Percentiles rank a stretch among this genome's conserved stretches.
These are phyloP conservation scores for Heterotis niloticus DNA, from an alignment of 2,113 vertebrate species.

Conservation along the genomic window DNA sequence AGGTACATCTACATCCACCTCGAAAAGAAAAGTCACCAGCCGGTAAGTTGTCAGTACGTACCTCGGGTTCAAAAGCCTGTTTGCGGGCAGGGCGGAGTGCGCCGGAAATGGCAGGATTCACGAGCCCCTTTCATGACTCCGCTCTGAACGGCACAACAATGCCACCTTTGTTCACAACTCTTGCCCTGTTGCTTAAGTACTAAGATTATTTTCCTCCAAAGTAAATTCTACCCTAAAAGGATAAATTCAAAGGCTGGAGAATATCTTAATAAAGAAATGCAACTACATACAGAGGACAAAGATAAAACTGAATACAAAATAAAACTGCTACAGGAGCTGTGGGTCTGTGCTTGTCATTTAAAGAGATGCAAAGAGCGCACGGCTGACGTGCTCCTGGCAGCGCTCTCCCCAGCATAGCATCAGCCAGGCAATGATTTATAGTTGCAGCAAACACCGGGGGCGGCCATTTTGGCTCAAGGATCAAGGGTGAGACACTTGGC, in stretches of 20 bases:
- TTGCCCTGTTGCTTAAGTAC: slow-evolving; percentile 29
- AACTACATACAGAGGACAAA: neutral
- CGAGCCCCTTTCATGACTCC: slow-evolving; percentile 46
- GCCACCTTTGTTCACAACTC: slow-evolving; percentile 48
- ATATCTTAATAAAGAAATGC: neutral
- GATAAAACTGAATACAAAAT: too few relatives aligned
- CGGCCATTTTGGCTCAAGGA: too few relatives aligned
- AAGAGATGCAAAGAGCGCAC: neutral
- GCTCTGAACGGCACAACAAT: slow-evolving; percentile 48
- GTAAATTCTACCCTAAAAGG: slow-evolving; percentile 25
- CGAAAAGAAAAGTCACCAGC: neutral
- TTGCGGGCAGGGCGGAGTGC: slow-evolving; percentile 12
- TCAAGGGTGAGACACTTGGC: too few relatives aligned
- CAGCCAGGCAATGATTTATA: slow-evolving; percentile 20
- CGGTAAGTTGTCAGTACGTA: neutral
- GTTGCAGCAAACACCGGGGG: slow-evolving; percentile 10
- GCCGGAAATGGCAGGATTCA: slow-evolving; percentile 33
- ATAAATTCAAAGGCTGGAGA: slow-evolving; percentile 17
- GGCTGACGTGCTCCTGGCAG: neutral
- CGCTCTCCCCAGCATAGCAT: neutral
- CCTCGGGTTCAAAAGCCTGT: slow-evolving; percentile 42
- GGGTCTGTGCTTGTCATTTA: neutral
- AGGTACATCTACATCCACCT: neutral
- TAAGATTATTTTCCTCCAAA: slow-evolving; percentile 43
- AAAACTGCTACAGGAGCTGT: too few relatives aligned